Evolutionary conservation across 2,888 invertebrate species (phyloP).

Genomic region (Sarcophaga caerulescens): DNA sequence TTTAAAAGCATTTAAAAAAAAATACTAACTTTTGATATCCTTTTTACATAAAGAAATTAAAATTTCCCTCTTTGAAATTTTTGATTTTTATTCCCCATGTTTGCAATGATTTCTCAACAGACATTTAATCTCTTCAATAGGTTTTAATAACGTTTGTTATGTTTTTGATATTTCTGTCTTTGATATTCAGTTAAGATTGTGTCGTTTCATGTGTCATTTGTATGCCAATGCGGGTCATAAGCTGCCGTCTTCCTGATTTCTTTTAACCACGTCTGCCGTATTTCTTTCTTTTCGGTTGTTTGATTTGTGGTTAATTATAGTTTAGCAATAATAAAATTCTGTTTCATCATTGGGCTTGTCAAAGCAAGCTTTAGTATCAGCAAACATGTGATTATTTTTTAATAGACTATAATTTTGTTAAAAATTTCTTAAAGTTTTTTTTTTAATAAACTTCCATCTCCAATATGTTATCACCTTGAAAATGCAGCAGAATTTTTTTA

Average conservation of each 20-base stretch:
- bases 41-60: too few species aligned
- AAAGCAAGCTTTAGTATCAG: not conserved
- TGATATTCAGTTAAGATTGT: conserved; percentile 5
- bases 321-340: conserved; percentile 39
- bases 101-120: not conserved
- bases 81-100: too few species aligned
- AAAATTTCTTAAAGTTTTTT: not conserved
- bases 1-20: not conserved
- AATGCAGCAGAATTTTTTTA: not conserved
- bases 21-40: too few species aligned
- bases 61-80: too few species aligned
- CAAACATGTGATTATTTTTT: conserved; percentile 21
- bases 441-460: not conserved
- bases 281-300: conserved; percentile 17
- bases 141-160: not conserved
- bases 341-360: conserved; percentile 26
- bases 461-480: conserved; percentile 45
- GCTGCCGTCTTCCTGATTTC: conserved; percentile 56
- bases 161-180: conserved; percentile 6
- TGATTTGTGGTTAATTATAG: conserved; percentile 47
- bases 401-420: conserved; percentile 40
- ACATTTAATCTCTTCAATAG: conserved; percentile 16
- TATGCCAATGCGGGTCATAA: not conserved
- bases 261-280: conserved; percentile 32
- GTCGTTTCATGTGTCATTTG: conserved; percentile 35